Evolutionary conservation across 1,140 invertebrate species (phyloP), one percentile per base, ranked within the genome.

Genomic region (Atta colombica): DNA sequence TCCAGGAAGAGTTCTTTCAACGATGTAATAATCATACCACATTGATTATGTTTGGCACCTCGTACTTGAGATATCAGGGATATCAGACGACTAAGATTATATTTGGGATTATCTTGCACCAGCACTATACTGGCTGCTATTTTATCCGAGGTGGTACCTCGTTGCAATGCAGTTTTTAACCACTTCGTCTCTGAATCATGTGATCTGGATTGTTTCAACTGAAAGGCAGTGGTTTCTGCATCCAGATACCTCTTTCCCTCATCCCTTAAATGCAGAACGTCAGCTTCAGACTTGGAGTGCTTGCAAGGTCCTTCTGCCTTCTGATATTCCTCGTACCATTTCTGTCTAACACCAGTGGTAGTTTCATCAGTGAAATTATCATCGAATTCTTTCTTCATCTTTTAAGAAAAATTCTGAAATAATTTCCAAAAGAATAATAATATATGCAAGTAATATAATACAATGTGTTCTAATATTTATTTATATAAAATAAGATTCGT

Each of bases 51-150:
- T 90, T 98, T 98, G 69, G 98, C 97, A 51, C 97, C 97, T 95
- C 97, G 97, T 0, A 98, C 97, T 96, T 98, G 97, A 69, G 96
- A 96, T 18, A 99, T 96, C 1, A 99, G 93, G 91, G 96, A 96
- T 69, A 96, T 96, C 8, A 99, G 91, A 71, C 97, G 96, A 25
- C 95, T 92, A 7, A 99, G 93, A 94, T 98, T 98, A 93, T 98
- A 97, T 39, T 99, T 95, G 2, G 98, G 98, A 91, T 97, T 97
- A 91, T 99, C 97, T 96, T 99, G 97, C 80, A 99, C 97, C 21
- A 97, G 94, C 10, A 99, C 95, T 35, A 97, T 97, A 66, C 97
- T 96, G 2, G 98, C 98, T 45, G 98, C 98, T 65, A 99, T 96
- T 96, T 98, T 98, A 95, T 99, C 99, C 1, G 96, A 96, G 1